Evolutionary conservation across 64 coral and sea anemone genomes (phyloP), one percentile per base, ranked within the genome.

Genomic region (Anthopleura sola): DNA sequence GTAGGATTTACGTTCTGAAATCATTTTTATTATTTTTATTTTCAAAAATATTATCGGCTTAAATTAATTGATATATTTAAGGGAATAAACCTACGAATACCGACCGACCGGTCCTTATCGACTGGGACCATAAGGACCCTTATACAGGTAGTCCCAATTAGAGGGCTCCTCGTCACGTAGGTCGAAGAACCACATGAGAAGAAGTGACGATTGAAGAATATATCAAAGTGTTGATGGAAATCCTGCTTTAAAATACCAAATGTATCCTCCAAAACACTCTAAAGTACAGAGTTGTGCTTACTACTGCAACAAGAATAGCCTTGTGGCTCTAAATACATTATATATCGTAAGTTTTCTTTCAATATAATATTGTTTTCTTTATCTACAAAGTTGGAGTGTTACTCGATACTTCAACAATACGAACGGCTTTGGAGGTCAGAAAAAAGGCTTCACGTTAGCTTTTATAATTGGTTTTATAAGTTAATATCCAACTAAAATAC

Each of bases 281-380:
- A 94, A 91, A 82, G 85, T 88, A 75, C 92, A 94, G 55, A 84
- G 86, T 18, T 98, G 95, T 94, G 92, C 95, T 55, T 98, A 98
- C 54, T 93, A 94, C 57, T 91, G 95, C 66, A 93, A 85, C 3
- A 98, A 98, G 78, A 98, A 98, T 90, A 78, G 85, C 37, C 66
- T 98, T 54, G 95, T 94, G 36, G 95, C 92, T 6, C 83, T 98
- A 38, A 98, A 94, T 58, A 86, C 89, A 11, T 53, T 98, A 47
- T 98, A 98, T 49, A 98, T 98, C 49, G 95, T 98, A 94, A 98
- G 95, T 98, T 87, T 23, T 86, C 44, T 86, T 86, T 39, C 55
- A 38, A 37, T 28, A 40, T 36, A 84, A 85, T 78, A 68, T 84
- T 64, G 49, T 44, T 82, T 77, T 47, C 55, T 32, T 36, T 71